Evolutionary conservation across 2,888 invertebrate species (phyloP).

Genomic region (Agapostemon virescens): DNA sequence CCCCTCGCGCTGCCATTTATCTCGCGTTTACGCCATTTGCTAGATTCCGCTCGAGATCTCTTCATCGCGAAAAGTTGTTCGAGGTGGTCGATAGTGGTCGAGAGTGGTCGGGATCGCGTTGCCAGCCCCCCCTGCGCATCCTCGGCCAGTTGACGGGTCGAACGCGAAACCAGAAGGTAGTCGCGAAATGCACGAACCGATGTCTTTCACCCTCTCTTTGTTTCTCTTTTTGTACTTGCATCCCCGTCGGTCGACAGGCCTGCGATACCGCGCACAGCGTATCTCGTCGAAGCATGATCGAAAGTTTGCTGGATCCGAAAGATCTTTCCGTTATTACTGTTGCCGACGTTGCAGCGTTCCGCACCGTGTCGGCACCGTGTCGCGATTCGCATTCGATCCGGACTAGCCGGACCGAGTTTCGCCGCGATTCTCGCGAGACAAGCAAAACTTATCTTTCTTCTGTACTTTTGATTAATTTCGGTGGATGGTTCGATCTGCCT

Average conservation of each 20-base stretch:
- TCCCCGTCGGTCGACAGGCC: conserved; percentile 33
- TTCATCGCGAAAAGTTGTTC: background rate
- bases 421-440: conserved; percentile 20
- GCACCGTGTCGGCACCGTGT: background rate
- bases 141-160: background rate
- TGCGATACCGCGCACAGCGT: conserved; percentile 35
- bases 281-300: conserved; percentile 47
- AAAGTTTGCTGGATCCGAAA: conserved; percentile 9
- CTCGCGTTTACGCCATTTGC: background rate
- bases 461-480: conserved; percentile 77
- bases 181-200: conserved; percentile 35
- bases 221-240: conserved; percentile 32
- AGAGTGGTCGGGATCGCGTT: background rate
- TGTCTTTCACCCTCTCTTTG: background rate
- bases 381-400: background rate
- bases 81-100: too few species aligned
- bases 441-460: conserved; percentile 67
- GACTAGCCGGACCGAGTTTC: background rate
- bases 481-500: conserved; percentile 78
- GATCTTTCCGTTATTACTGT: background rate
- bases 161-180: conserved; percentile 19
- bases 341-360: background rate
- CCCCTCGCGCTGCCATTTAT: background rate
- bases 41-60: too few species aligned
- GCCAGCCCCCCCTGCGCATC: background rate